Percentiles rank a stretch among this genome's conserved stretches.
Evolutionary conservation across 2,888 invertebrate species (phyloP).

Genomic region (Sipha maydis): DNA sequence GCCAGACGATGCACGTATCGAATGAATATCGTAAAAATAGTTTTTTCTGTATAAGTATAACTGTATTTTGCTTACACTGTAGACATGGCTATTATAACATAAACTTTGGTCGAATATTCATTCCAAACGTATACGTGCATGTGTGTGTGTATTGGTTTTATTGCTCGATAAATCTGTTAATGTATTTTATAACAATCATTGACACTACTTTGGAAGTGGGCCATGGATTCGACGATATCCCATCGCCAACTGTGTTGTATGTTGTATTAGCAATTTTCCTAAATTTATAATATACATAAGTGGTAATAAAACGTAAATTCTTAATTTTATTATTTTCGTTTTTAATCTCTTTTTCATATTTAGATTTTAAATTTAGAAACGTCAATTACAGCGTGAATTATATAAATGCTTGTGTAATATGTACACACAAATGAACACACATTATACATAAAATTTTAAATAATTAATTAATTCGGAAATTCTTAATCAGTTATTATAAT

Average conservation of each 20-base stretch:
- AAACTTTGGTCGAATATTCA: neutral
- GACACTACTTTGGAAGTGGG: conserved; percentile 35
- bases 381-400: neutral
- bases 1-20: neutral
- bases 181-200: conserved; percentile 45
- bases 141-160: conserved; percentile 36
- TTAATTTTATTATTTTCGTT: conserved; percentile 38
- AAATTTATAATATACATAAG: conserved; percentile 5
- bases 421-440: too few species aligned
- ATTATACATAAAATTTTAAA: too few species aligned
- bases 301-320: conserved; percentile 30
- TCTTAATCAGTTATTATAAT: too few species aligned
- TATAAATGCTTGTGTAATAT: too few species aligned
- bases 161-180: conserved; percentile 45
- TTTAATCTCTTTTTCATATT: neutral
- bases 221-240: conserved; percentile 26
- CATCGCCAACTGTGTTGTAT: neutral
- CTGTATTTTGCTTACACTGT: neutral
- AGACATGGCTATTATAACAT: neutral
- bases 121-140: neutral
- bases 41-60: neutral
- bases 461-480: too few species aligned
- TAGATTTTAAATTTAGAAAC: conserved; percentile 9
- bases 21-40: neutral
- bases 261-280: conserved; percentile 7